These are phyloP conservation scores for Atopsyche davidsoni DNA, from an alignment of 1,140 invertebrate genomes.

Conservation along the genomic window DNA sequence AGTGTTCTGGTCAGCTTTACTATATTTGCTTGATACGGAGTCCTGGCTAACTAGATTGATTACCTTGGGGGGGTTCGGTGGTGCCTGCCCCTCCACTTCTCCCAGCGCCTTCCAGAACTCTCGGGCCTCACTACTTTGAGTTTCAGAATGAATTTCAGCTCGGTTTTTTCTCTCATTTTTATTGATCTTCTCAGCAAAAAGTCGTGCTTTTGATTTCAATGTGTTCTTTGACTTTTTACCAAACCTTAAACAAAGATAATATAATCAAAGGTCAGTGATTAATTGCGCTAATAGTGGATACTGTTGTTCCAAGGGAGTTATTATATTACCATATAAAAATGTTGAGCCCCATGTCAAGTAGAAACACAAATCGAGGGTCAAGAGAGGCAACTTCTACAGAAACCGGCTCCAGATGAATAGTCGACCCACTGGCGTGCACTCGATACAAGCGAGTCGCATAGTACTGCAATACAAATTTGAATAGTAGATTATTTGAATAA, in stretches of 20 bases:
- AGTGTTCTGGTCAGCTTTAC: no score
- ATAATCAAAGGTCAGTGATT: no score
- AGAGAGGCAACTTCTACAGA: constrained; percentile 61
- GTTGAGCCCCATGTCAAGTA: constrained; percentile 81
- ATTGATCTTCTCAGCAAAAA: constrained; percentile 98
- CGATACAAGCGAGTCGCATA: constrained; percentile 82
- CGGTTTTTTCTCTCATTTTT: constrained; percentile 97
- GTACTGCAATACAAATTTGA: constrained; percentile 64
- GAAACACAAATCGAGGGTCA: constrained; percentile 88
- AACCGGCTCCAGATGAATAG: constrained; percentile 91
- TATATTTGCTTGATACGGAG: no score
- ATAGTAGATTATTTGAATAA: no score
- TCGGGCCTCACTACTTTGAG: constrained; percentile 71
- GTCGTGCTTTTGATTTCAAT: constrained; percentile 86
- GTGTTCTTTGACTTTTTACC: constrained; percentile 92
- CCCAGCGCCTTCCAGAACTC: constrained; percentile 80
- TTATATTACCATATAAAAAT: constrained; percentile 81
- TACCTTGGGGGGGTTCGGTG: constrained; percentile 28
- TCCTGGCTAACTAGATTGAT: no score
- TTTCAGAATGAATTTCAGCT: constrained; percentile 82
- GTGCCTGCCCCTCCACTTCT: constrained; percentile 41
- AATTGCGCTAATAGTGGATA: no score
- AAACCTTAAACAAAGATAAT: constrained; percentile 35
- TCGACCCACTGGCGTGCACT: constrained; percentile 79
- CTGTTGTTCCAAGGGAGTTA: neutral